Percentiles rank a stretch among this genome's conserved stretches.
phyloP scores from a whole-genome alignment of 1,140 invertebrate genomes.

The Leptinotarsa lineolata region DNA sequence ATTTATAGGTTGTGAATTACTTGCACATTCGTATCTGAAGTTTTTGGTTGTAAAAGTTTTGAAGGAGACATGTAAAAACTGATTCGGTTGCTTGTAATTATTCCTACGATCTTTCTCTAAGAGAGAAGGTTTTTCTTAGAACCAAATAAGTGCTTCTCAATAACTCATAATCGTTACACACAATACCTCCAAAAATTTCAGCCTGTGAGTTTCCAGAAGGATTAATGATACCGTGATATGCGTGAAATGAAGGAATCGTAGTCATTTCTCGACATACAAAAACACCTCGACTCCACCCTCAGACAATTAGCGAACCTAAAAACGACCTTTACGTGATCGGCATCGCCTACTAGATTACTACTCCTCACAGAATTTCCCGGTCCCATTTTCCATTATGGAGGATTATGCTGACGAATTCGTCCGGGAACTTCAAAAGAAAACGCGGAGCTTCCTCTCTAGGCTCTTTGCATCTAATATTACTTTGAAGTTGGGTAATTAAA shows the following conservation, averaged over 20 bases:
- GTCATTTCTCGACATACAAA: not conserved
- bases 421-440: constrained; percentile 19
- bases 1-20: too few species aligned
- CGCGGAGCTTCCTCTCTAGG: not conserved
- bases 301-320: constrained; percentile 27
- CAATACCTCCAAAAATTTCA: too few species aligned
- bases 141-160: too few species aligned
- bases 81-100: too few species aligned
- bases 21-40: too few species aligned
- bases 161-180: too few species aligned
- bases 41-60: too few species aligned
- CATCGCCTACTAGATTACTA: constrained; percentile 20
- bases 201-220: too few species aligned
- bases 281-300: constrained; percentile 16
- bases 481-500: constrained; percentile 2
- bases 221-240: not conserved
- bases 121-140: too few species aligned
- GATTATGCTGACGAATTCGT: constrained; percentile 22
- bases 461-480: constrained; percentile 6
- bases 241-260: not conserved
- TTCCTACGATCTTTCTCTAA: too few species aligned
- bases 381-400: constrained; percentile 17
- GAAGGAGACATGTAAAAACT: too few species aligned
- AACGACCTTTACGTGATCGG: constrained; percentile 24
- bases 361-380: constrained; percentile 1